phyloP scores from a whole-genome alignment of 2,888 invertebrate species.

The Crioceris asparagi region DNA sequence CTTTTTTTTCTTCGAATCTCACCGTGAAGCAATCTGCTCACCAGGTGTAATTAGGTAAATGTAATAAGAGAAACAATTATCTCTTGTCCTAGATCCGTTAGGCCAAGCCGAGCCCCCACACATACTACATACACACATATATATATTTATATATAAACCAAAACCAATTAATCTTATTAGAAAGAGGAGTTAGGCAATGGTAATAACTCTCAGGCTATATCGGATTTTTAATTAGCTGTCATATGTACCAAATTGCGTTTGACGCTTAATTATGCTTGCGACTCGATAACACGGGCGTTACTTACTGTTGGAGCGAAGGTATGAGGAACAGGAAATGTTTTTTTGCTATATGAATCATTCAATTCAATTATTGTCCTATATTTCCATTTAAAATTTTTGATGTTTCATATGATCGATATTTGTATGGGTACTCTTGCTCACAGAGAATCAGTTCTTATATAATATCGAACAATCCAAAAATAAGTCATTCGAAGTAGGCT shows the following conservation, averaged over 20 bases:
- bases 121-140: too few species aligned
- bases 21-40: too few species aligned
- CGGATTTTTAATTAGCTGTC: conserved; percentile 38
- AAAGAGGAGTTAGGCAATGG: conserved; percentile 24
- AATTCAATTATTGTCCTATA: too few species aligned
- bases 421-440: too few species aligned
- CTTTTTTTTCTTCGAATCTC: too few species aligned
- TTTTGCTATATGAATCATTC: too few species aligned
- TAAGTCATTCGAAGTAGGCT: too few species aligned
- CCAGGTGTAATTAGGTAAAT: conserved; percentile 7
- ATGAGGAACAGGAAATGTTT: background rate
- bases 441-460: too few species aligned
- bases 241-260: conserved; percentile 36
- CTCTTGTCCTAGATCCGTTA: conserved; percentile 14
- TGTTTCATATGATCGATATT: too few species aligned
- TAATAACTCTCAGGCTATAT: conserved; percentile 30
- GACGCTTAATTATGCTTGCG: conserved; percentile 34
- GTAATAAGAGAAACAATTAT: conserved; percentile 10
- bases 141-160: too few species aligned
- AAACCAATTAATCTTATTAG: conserved; percentile 29
- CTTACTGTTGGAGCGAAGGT: background rate
- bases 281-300: conserved; percentile 24
- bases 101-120: conserved; percentile 21
- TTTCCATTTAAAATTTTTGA: too few species aligned
- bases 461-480: too few species aligned